Base-by-base conservation (phyloP, 2,797 vertebrate species). In the Rhinella marina region DNA sequence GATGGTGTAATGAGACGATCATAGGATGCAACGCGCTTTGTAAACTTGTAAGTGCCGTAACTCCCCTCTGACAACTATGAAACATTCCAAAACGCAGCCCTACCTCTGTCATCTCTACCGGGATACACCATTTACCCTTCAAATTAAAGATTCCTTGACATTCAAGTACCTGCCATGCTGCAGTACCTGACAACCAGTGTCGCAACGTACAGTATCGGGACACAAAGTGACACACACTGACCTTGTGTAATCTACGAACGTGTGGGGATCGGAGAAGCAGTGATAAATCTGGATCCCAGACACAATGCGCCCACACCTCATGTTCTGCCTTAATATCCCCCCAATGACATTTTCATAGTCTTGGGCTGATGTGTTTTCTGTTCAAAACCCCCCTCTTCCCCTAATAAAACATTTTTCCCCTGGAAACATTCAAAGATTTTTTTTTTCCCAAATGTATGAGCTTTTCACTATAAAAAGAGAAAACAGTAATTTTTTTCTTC, bases 41-140 rank as follows among this genome's bases (percentile, higher is more conserved):
- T 52, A 14, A 27, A 62, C 27, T 75, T 59, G n/a, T 77, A 84
- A 85, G 59, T 85, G 84, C 84, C 73, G 14, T 50, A 23, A 75
- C 50, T 25, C 13, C 23, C 14, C 32, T 82, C 54, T 16, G 21
- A 72, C 66, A 59, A 25, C 1, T 10, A 29, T n/a, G 27, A 29
- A 75, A 52, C 57, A 7, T 41, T 87, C 41, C 68, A 29, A 64
- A 82, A 54, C 7, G 5, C n/a, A 66, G 21, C 56, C 21, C 77
- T 27, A 5, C 57, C 13, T 0, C 66, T 21, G 17, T 21, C 54
- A 8, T 23, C 16, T 57, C 59, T 62, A 48, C 50, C 19, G 41
- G 17, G 17, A 29, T 59, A 50, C 4, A 25, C 78, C 23, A 79
- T 17, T 78, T 57, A 17, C 41, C 17, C 5, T 8, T 9, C 1